Conservation (phyloP, 2,888 invertebrate species). For the Lasiommata megera region DNA sequence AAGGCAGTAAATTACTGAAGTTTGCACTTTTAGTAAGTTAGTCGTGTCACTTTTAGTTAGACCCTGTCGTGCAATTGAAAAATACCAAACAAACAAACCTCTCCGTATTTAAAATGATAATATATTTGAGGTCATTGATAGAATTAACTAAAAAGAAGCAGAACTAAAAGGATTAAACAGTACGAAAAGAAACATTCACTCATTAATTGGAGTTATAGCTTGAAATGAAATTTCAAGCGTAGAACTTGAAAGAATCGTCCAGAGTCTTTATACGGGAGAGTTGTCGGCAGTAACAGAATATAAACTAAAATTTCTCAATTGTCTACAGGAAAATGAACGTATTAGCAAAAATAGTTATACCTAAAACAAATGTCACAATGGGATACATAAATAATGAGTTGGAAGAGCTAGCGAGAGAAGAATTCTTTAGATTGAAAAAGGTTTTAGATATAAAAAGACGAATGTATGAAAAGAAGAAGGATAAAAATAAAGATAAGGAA, state of each 20-base stretch:
- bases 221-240: neutral
- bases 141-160: too few relatives aligned
- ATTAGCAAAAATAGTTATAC: conserved; percentile 45
- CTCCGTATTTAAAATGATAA: too few relatives aligned
- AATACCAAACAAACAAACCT: too few relatives aligned
- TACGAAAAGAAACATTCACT: too few relatives aligned
- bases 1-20: too few relatives aligned
- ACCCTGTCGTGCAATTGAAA: too few relatives aligned
- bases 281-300: conserved; percentile 34
- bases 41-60: too few relatives aligned
- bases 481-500: conserved; percentile 19
- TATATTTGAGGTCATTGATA: too few relatives aligned
- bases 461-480: conserved; percentile 24
- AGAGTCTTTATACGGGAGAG: conserved; percentile 42
- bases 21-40: too few relatives aligned
- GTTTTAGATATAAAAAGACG: conserved; percentile 39
- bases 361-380: conserved; percentile 42
- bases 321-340: conserved; percentile 47
- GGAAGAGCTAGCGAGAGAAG: conserved; percentile 49
- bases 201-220: too few relatives aligned
- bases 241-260: conserved; percentile 32
- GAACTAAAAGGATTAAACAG: too few relatives aligned
- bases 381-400: conserved; percentile 43
- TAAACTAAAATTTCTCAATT: conserved; percentile 33
- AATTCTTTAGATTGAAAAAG: conserved; percentile 45